Evolutionary conservation across 1,140 invertebrate species (phyloP), one percentile per base, ranked within the genome.

Genomic region (Platyscapa corneri): DNA sequence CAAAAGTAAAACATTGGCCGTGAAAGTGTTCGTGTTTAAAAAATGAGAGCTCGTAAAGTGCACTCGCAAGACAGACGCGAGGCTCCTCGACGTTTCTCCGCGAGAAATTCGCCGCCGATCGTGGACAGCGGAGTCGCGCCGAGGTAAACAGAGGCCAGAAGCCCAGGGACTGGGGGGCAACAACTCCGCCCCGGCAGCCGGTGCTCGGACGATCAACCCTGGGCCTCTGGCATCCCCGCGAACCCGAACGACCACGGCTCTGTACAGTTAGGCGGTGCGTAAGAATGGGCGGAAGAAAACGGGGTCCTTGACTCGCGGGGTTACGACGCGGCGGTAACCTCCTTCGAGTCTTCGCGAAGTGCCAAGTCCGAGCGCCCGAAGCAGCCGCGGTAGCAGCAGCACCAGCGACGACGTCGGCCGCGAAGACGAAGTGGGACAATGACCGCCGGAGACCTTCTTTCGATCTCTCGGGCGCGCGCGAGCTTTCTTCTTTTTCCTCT

Each of bases 371-470:
- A 30, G 49, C 30, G 34, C 23, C 30, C 10, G 20, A 6, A 60
- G 64, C 10, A 53, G 60, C 77, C 77, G 65, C 77, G 18, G 46
- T 12, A 53, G 49, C 67, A 16, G 56, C 6, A 65, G 56, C 53
- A 46, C n/a, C 56, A 27, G 30, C 65, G n/a, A 53, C 70, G 27
- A 60, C 32, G 32, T 42, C 56, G 65, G 14, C 32, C 87, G 85
- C 79, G 85, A 78, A 83, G 86, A 88, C 39, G 91, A 93, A 92
- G 92, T 93, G 88, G 92, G 91, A 92, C 92, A 92, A 93, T 90
- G 92, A 93, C 92, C 92, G 92, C 89, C 87, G 90, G 91, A 92
- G 92, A 93, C 92, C 92, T 93, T 93, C 92, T 93, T 93, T 93
- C 91, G 82, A 86, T 86, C 85, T 86, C 56, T 39, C 83, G 53